Evolutionary conservation across 2,113 vertebrate genomes (phyloP).

Genomic region (Entomyzon cyanotis): DNA sequence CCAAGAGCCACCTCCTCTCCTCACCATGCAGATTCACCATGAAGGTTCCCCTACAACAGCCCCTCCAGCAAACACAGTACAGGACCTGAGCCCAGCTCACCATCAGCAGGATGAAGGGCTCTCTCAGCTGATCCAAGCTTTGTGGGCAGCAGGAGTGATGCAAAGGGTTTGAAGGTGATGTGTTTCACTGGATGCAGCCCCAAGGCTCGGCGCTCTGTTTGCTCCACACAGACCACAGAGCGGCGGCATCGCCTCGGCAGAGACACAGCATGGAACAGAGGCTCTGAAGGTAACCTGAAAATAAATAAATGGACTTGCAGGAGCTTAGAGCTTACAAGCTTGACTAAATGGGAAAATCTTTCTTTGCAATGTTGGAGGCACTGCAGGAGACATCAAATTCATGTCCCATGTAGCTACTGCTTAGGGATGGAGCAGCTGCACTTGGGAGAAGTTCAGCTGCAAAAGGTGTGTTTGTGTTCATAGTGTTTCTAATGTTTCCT

Average conservation of each 20-base stretch:
- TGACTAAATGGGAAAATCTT: background rate
- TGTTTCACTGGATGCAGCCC: accelerated
- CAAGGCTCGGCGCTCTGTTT: accelerated
- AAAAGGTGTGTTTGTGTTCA: background rate
- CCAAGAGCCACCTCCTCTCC: accelerated
- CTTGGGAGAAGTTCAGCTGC: background rate
- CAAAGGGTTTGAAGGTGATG: accelerated
- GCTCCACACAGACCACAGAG: background rate
- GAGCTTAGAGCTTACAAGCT: background rate
- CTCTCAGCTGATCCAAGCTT: accelerated
- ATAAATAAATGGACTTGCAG: accelerated
- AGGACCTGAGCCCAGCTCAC: background rate
- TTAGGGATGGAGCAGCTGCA: background rate
- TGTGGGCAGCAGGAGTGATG: accelerated
- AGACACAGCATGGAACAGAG: too few species aligned
- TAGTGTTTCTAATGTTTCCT: accelerated
- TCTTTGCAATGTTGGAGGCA: accelerated
- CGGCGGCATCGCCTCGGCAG: background rate
- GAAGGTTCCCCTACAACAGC: background rate
- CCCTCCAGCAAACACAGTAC: accelerated
- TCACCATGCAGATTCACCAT: accelerated
- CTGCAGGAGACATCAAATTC: background rate
- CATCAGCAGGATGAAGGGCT: accelerated
- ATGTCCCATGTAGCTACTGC: accelerated
- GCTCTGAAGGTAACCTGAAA: accelerated